These are phyloP conservation scores for Psophia crepitans DNA, from an alignment of 2,113 vertebrate genomes.

Conservation along the genomic window DNA sequence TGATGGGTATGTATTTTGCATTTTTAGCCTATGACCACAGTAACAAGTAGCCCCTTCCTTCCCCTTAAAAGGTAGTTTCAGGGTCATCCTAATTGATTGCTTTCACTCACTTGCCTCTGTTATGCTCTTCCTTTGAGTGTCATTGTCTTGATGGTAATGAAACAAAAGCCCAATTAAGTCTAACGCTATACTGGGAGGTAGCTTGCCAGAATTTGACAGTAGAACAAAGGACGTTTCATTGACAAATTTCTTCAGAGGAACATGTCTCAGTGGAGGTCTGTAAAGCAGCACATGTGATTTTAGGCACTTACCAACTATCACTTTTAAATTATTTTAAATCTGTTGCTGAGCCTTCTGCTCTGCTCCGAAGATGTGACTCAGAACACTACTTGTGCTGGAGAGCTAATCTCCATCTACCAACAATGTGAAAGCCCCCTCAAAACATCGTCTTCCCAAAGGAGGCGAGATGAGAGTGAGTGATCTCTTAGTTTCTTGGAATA, in stretches of 20 bases:
- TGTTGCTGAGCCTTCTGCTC: not conserved
- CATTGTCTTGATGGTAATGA: slow-evolving; percentile 19
- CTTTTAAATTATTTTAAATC: slow-evolving; percentile 11
- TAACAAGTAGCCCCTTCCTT: not conserved
- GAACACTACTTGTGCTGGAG: not conserved
- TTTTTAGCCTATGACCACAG: not conserved
- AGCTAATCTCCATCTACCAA: not conserved
- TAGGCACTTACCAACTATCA: not conserved
- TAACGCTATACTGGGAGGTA: not conserved
- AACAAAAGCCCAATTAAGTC: slow-evolving; percentile 53
- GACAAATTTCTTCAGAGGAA: slow-evolving; percentile 18
- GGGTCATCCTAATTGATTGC: slow-evolving; percentile 11
- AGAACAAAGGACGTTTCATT: slow-evolving; percentile 24
- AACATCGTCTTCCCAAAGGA: not conserved
- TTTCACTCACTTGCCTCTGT: slow-evolving; percentile 17
- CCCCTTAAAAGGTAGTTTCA: not conserved
- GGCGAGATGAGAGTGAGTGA: not conserved
- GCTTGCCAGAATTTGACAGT: slow-evolving; percentile 37
- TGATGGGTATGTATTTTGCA: not conserved
- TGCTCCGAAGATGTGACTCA: not conserved
- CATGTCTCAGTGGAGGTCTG: slow-evolving; percentile 15
- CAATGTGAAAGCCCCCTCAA: not conserved
- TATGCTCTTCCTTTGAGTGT: not conserved
- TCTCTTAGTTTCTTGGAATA: not conserved
- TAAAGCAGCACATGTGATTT: not conserved